phyloP scores from a whole-genome alignment of 2,113 vertebrate species.

The Melanostigma gelatinosum region DNA sequence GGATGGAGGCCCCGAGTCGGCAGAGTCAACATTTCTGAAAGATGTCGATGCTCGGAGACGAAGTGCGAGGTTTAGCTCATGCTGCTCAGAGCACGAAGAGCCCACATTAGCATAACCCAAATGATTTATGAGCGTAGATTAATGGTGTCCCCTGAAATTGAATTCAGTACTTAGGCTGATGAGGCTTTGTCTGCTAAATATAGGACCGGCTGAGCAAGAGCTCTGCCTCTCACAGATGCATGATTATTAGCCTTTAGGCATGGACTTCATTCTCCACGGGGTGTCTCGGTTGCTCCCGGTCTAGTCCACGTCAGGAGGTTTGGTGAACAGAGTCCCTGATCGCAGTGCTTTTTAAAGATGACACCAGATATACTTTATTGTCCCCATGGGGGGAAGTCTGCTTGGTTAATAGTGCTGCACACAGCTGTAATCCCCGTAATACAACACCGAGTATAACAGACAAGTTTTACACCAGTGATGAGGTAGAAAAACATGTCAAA shows the following conservation, averaged over 20 bases:
- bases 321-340: not conserved
- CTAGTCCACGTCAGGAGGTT: not conserved
- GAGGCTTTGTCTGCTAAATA: conserved; percentile 77
- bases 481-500: not conserved
- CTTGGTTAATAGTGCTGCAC: not conserved
- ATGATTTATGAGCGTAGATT: conserved; percentile 75
- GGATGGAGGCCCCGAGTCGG: not conserved
- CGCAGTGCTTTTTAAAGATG: not conserved
- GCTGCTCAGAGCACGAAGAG: conserved; percentile 30
- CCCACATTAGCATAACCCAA: conserved; percentile 41
- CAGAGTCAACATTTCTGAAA: not conserved
- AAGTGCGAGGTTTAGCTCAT: conserved; percentile 22
- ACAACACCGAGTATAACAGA: no score
- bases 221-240: conserved; percentile 51
- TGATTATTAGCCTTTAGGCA: conserved; percentile 57
- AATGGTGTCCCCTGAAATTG: conserved; percentile 70
- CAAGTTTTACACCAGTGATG: not conserved
- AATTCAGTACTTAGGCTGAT: conserved; percentile 76
- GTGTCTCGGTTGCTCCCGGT: not conserved
- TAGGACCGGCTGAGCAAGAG: conserved; percentile 53
- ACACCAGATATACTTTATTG: no score
- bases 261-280: conserved; percentile 12
- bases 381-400: no score
- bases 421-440: not conserved
- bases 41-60: not conserved